These are phyloP conservation scores for Dipodomys merriami DNA, from an alignment of 2,113 vertebrate genomes.

Conservation along the genomic window DNA sequence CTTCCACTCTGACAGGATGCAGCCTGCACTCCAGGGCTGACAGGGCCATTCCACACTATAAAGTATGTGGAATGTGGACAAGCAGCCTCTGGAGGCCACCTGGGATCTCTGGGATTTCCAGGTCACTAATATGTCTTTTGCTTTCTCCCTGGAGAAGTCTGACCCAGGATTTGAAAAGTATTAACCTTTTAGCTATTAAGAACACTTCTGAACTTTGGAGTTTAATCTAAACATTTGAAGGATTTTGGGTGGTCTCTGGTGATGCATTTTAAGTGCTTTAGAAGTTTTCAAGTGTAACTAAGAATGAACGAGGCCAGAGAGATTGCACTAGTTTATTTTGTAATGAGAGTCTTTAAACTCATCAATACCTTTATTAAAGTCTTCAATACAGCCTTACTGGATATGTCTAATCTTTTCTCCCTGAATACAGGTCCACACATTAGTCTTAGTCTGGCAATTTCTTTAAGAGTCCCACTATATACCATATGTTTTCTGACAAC, in stretches of 20 bases:
- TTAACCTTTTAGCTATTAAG: constrained; percentile 70
- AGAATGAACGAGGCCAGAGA: neutral
- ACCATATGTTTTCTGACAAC: neutral
- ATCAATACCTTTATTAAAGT: neutral
- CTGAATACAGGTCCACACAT: neutral
- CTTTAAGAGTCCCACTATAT: neutral
- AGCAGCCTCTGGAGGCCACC: neutral
- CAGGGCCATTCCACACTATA: neutral
- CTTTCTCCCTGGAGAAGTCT: constrained; percentile 37
- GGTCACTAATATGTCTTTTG: constrained; percentile 42
- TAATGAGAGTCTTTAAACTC: neutral
- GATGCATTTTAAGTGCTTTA: constrained; percentile 40
- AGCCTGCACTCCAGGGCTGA: neutral
- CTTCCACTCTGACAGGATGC: neutral
- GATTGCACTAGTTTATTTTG: neutral
- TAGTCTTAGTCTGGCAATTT: neutral
- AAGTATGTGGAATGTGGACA: constrained; percentile 23
- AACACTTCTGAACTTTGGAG: constrained; percentile 37
- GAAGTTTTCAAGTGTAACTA: neutral
- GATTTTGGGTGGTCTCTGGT: constrained; percentile 49
- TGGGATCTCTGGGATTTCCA: constrained; percentile 34
- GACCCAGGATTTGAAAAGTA: constrained; percentile 62
- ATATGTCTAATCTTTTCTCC: neutral
- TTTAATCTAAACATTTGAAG: constrained; percentile 64
- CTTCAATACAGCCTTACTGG: neutral